Base-by-base conservation (phyloP, 2,113 vertebrate species). In the Ivindomyrus marchei region DNA sequence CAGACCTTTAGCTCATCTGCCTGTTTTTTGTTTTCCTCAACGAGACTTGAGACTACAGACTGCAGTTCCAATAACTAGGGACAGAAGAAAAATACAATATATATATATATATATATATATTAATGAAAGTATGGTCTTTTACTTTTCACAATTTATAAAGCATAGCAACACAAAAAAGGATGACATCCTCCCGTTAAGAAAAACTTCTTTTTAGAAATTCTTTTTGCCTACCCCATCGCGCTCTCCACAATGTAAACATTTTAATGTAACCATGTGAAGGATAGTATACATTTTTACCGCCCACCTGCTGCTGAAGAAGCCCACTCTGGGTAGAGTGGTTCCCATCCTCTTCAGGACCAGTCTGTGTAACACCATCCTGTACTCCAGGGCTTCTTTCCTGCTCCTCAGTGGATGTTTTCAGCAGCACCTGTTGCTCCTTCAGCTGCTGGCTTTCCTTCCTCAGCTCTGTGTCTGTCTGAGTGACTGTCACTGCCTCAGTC, bases 31-130 rank as follows among this genome's bases (percentile, higher is more conserved):
- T 94, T 95, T 90, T 95, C 92, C 83, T 92, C 90, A 56, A 90
- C 92, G 31, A 96, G 93, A 85, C 91, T 50, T 36, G 58, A 90
- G 3, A 96, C 89, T 88, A 93, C 90, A 13, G 53, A 88, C 88
- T 95, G 94, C 88, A 96, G 94, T 17, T 90, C 93, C 92, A 92
- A 92, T 91, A 96, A 92, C 96, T 97, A 87, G 2, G 93, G 93
- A 86, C 92, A 39, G 39, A 90, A 11, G 2, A 58, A 56, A 90
- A 17, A 49, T 90, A 53, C 90, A 0, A 31, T 31, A 31, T 31
- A 27, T 27, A 88, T 11, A 90, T 84, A 19, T 7, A 45, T 50
- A 19, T 21, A 24, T 85, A 8, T 21, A 46, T 47, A 27, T 50
- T 86, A n/a, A 86, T 24, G 11, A 86, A 39, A 80, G 15, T 27